phyloP scores from a whole-genome alignment of 2,797 vertebrate genomes.

The Urosaurus nigricauda region DNA sequence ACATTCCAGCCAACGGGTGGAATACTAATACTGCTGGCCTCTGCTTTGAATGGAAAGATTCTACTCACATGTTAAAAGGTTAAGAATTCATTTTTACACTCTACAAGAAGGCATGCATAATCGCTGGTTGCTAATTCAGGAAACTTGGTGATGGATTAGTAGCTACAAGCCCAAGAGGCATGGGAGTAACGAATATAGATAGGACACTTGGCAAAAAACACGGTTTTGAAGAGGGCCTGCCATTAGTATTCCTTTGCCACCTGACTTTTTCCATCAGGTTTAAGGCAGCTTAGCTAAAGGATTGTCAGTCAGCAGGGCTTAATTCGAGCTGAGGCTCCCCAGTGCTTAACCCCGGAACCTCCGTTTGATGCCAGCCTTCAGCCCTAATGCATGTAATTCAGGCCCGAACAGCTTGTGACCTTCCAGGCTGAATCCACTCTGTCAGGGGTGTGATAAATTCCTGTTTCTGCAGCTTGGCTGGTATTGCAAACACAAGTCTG shows the following conservation, averaged over 20 bases:
- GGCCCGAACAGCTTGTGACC: background rate
- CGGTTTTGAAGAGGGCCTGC: rapidly evolving
- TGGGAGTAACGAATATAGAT: background rate
- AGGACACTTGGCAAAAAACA: background rate
- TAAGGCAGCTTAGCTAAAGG: background rate
- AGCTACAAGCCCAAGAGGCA: background rate
- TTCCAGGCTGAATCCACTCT: background rate
- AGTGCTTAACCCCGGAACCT: constrained; percentile 3
- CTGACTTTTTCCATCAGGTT: rapidly evolving
- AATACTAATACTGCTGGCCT: constrained; percentile 17
- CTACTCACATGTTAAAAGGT: constrained; percentile 28
- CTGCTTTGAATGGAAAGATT: constrained; percentile 21
- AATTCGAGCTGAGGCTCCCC: constrained; percentile 8
- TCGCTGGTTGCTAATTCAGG: constrained; percentile 38
- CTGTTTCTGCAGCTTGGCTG: background rate
- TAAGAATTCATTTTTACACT: constrained; percentile 45
- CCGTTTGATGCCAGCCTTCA: constrained; percentile 1
- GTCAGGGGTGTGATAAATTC: background rate
- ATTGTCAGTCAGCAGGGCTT: constrained; percentile 32
- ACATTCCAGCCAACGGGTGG: rapidly evolving
- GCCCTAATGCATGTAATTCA: constrained; percentile 18
- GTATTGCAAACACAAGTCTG: background rate
- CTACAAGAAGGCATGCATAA: background rate
- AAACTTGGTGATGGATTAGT: background rate
- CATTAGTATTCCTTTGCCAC: background rate